These are phyloP conservation scores for Rhagologus leucostigma DNA, from an alignment of 2,113 vertebrate species.

Conservation along the genomic window DNA sequence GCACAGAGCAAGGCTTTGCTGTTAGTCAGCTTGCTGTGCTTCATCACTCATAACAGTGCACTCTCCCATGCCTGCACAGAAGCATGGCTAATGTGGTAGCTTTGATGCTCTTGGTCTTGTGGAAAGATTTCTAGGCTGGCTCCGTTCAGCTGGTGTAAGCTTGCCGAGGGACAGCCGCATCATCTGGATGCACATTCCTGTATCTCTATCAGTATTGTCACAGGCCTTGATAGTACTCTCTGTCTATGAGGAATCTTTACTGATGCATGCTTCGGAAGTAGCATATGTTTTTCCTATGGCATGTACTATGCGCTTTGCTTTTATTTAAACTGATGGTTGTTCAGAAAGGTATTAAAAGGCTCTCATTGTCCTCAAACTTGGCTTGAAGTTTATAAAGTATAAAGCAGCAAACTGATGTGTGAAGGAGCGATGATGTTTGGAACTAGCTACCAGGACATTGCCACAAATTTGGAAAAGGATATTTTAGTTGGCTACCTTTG, in stretches of 20 bases:
- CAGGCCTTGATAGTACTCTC: background rate
- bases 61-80: background rate
- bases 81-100: background rate
- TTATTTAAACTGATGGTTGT: background rate
- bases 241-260: background rate
- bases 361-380: background rate
- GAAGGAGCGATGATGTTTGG: background rate
- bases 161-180: background rate
- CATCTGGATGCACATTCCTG: background rate
- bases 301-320: background rate
- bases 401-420: background rate
- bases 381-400: background rate
- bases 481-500: background rate
- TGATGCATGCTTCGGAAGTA: background rate
- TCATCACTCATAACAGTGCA: background rate
- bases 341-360: background rate
- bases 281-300: background rate
- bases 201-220: background rate
- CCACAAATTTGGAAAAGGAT: background rate
- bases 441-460: background rate
- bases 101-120: background rate
- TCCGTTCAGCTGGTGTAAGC: background rate
- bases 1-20: background rate
- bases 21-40: background rate
- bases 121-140: background rate